phyloP scores from a whole-genome alignment of 2,888 invertebrate species.

The Zeuzera pyrina region DNA sequence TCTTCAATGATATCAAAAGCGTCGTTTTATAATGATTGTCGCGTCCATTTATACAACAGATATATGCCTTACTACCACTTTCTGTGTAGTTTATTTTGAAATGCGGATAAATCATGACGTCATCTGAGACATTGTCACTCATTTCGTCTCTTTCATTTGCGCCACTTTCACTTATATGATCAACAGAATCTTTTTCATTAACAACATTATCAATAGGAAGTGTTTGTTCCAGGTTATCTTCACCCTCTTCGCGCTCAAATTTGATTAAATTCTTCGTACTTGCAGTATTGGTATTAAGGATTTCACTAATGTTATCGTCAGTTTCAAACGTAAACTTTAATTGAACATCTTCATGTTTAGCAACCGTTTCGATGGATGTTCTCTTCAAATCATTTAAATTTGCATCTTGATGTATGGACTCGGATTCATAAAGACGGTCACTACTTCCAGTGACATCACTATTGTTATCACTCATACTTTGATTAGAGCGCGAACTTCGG shows the following conservation, averaged over 20 bases:
- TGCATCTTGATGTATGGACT: slow-evolving; percentile 5
- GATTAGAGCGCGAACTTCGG: slow-evolving; percentile 34
- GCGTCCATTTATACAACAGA: slow-evolving; percentile 51
- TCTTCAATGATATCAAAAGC: slow-evolving; percentile 57
- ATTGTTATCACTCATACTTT: slow-evolving; percentile 24
- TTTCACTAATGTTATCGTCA: slow-evolving; percentile 27
- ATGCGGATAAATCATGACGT: slow-evolving; percentile 36
- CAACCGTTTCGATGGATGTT: slow-evolving; percentile 4
- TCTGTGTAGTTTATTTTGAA: slow-evolving; percentile 40
- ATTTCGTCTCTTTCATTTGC: too few relatives aligned
- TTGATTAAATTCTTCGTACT: too few relatives aligned
- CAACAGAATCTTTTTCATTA: too few relatives aligned
- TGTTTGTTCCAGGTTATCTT: too few relatives aligned
- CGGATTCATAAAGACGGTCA: slow-evolving; percentile 13
- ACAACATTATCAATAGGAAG: too few relatives aligned
- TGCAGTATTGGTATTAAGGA: slow-evolving; percentile 13
- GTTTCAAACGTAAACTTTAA: slow-evolving; percentile 51
- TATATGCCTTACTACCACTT: slow-evolving; percentile 46
- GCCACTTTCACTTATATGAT: too few relatives aligned
- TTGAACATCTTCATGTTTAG: slow-evolving; percentile 23
- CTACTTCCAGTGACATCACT: slow-evolving; percentile 24
- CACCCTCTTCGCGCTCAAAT: too few relatives aligned
- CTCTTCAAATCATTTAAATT: neutral
- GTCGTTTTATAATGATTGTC: slow-evolving; percentile 49
- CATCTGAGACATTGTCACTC: slow-evolving; percentile 14